A percentile compares a stretch with the other conserved stretches of the same genome.
phyloP scores from a whole-genome alignment of 2,113 vertebrate genomes.

The Peromyscus californicus region DNA sequence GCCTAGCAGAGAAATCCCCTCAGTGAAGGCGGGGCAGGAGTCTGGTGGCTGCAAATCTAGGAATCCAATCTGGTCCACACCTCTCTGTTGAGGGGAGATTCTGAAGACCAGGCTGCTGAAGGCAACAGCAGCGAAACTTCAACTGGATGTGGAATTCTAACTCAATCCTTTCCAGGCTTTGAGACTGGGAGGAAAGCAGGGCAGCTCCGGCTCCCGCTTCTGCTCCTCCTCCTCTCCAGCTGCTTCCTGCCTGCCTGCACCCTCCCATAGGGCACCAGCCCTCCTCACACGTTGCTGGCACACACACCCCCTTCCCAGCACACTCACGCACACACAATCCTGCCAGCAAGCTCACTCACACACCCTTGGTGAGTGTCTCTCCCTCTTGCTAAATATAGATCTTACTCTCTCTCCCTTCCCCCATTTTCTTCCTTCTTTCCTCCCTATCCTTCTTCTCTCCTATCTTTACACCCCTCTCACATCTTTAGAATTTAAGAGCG shows the following conservation, averaged over 20 bases:
- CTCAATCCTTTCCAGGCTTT: constrained; percentile 84
- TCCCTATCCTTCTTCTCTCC: neutral
- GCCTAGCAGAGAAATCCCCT: constrained; percentile 82
- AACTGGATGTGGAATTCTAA: constrained; percentile 83
- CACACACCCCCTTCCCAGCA: constrained; percentile 80
- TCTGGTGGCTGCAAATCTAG: constrained; percentile 80
- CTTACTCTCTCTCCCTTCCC: constrained; percentile 76
- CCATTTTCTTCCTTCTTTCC: constrained; percentile 6
- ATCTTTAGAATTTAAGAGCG: constrained; percentile 41
- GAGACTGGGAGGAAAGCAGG: constrained; percentile 87
- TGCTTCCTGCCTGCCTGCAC: constrained; percentile 88
- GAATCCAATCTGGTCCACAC: constrained; percentile 80
- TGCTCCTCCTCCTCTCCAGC: constrained; percentile 90
- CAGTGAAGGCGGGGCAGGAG: constrained; percentile 74
- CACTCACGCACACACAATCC: constrained; percentile 76
- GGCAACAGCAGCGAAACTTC: constrained; percentile 86
- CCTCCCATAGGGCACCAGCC: constrained; percentile 83
- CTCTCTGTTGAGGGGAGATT: constrained; percentile 74
- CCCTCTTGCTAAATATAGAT: constrained; percentile 78
- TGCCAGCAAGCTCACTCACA: constrained; percentile 76
- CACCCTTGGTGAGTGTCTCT: constrained; percentile 81
- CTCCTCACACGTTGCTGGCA: constrained; percentile 80
- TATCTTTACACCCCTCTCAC: constrained; percentile 35
- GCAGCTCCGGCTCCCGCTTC: constrained; percentile 86
- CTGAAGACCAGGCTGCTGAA: constrained; percentile 74